A percentile compares a stretch with the other conserved stretches of the same genome.
Conservation (phyloP, 2,113 vertebrate species). For the Equus przewalskii region DNA sequence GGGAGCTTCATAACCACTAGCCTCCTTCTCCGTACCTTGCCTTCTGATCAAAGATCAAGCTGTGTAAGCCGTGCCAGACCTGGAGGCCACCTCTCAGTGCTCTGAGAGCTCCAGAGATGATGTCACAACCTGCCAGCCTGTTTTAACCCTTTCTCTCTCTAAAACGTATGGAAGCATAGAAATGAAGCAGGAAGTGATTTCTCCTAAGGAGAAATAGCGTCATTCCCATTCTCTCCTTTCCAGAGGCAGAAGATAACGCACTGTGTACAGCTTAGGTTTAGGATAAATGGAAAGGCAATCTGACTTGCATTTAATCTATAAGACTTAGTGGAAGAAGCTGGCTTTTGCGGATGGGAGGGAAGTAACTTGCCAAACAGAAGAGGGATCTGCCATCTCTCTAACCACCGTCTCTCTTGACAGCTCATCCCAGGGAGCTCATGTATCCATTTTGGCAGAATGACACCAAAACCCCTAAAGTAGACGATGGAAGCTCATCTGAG, state of each 20-base stretch:
- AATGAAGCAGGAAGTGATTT: not conserved
- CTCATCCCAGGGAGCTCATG: slow-evolving; percentile 89
- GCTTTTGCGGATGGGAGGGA: not conserved
- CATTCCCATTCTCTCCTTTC: not conserved
- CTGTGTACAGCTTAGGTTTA: not conserved
- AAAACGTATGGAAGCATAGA: not conserved
- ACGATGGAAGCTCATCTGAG: slow-evolving; percentile 97
- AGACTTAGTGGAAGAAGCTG: not conserved
- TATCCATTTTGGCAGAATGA: slow-evolving; percentile 93
- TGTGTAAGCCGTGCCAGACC: not conserved
- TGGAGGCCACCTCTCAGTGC: not conserved
- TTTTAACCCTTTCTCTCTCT: not conserved
- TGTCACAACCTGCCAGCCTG: too few species aligned
- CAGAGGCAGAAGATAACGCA: not conserved
- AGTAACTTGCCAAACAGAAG: not conserved
- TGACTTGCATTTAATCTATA: not conserved
- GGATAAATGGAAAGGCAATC: not conserved
- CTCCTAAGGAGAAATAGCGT: not conserved
- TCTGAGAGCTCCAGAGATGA: not conserved
- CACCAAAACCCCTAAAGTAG: slow-evolving; percentile 96
- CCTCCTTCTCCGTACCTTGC: not conserved
- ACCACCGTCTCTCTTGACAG: slow-evolving; percentile 86
- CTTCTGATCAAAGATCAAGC: not conserved
- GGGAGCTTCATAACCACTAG: not conserved
- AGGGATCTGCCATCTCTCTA: not conserved